phyloP scores from a whole-genome alignment of 1,140 invertebrate genomes.

The Apolygus lucorum region DNA sequence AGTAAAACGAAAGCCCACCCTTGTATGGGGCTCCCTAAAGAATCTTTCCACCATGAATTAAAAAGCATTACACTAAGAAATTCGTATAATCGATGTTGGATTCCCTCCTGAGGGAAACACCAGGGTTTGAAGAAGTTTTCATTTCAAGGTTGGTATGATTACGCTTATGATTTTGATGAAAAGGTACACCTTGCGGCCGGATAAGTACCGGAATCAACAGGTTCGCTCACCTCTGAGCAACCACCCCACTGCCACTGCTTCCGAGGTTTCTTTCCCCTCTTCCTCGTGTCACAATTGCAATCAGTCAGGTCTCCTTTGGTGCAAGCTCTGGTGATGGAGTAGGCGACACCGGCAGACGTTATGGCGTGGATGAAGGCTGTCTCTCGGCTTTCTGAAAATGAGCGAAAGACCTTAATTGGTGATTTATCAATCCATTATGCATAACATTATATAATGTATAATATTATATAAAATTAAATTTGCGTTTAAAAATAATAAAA shows the following conservation, averaged over 20 bases:
- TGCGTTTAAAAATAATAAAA: no score
- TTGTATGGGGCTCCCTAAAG: not conserved
- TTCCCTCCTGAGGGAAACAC: no score
- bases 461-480: no score
- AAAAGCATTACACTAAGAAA: no score
- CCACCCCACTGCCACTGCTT: constrained; percentile 73
- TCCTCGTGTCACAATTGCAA: constrained; percentile 76
- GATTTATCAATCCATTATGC: not conserved
- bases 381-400: constrained; percentile 74
- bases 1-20: constrained; percentile 16
- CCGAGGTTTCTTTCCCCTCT: constrained; percentile 56
- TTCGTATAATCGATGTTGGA: no score
- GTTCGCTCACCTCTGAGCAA: constrained; percentile 70
- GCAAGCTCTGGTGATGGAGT: constrained; percentile 80
- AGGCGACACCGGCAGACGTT: constrained; percentile 80
- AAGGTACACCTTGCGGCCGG: no score
- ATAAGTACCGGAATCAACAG: no score
- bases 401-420: constrained; percentile 31
- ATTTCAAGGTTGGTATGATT: no score
- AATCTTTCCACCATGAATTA: constrained; percentile 2
- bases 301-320: constrained; percentile 76
- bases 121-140: no score
- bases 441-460: not conserved
- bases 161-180: no score
- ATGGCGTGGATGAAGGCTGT: constrained; percentile 77